Evolutionary conservation across 2,888 invertebrate species (phyloP), one percentile per base, ranked within the genome.

Genomic region (Hyppa rectilinea): DNA sequence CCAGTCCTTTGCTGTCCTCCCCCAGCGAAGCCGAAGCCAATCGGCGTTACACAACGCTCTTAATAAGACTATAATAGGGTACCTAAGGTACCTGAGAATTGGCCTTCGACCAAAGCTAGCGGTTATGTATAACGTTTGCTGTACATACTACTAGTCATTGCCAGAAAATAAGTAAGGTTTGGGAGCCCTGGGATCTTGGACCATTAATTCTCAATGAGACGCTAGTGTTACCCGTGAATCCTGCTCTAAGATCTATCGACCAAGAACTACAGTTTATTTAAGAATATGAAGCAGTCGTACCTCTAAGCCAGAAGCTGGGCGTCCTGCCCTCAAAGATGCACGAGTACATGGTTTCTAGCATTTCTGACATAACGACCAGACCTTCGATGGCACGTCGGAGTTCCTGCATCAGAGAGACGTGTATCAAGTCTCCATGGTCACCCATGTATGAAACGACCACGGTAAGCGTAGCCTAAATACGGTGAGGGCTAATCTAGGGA

Each of bases 311-410:
- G 38, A 96, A 95, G 0, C 90, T 86, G 0, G 99, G 98, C 2
- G 99, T 98, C 82, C 97, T 96, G 1, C 98, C 98, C 84, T 98
- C 98, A 86, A 96, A 97, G 63, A 99, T 97, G 85, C 98, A 98
- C 26, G 93, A 93, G 92, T 98, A 98, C 89, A 98, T 97, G 59
- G 97, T 97, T 89, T 99, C 99, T 71, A 99, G 91, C 86, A 97
- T 97, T 0, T 97, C 95, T 0, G 98, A 98, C 98, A 99, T 98
- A 56, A 99, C 97, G 29, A 98, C 97, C 75, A 98, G 92, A n/a
- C 99, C 99, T 88, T 97, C 97, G 77, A 99, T 98, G 5, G 98
- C 98, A 59, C 97, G 97, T 81, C 98, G 97, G 26, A 99, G 93
- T 75, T 98, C 97, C 95, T 95, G 64, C 1, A 72, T 7, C 20